Evolutionary conservation across 23 tunicate species (phyloP).

Genomic region (Botrylloides violaceus): DNA sequence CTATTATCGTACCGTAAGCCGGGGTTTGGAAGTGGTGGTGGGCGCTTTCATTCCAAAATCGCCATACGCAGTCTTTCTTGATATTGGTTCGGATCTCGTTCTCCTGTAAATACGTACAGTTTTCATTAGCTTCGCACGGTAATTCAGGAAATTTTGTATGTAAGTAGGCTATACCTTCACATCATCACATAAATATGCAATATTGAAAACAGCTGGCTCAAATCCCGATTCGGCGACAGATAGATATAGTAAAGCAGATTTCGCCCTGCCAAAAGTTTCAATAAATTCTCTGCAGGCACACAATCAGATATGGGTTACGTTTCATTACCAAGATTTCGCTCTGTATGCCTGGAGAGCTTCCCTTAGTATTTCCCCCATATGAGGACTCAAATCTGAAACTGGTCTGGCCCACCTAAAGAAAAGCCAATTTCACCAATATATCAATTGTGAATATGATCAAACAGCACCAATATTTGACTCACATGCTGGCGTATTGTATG

Average conservation of each 20-base stretch:
- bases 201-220: constrained; percentile 69
- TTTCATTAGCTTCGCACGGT: neutral
- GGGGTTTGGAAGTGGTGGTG: constrained; percentile 26
- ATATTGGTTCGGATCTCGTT: neutral
- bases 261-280: constrained; percentile 37
- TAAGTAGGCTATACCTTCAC: constrained; percentile 23
- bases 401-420: constrained; percentile 56
- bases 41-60: constrained; percentile 70
- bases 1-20: constrained; percentile 58
- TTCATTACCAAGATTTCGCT: constrained; percentile 49
- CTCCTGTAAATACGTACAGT: neutral
- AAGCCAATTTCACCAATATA: neutral
- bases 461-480: constrained; percentile 8
- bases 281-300: neutral
- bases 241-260: constrained; percentile 60
- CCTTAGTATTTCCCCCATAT: constrained; percentile 72
- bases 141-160: neutral
- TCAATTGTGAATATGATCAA: neutral
- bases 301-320: neutral
- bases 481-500: constrained; percentile 31
- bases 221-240: constrained; percentile 79
- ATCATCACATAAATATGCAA: constrained; percentile 67
- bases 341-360: constrained; percentile 83
- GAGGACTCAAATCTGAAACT: constrained; percentile 59
- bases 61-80: constrained; percentile 67